phyloP scores from a whole-genome alignment of 2,113 vertebrate genomes.

The Daubentonia madagascariensis region DNA sequence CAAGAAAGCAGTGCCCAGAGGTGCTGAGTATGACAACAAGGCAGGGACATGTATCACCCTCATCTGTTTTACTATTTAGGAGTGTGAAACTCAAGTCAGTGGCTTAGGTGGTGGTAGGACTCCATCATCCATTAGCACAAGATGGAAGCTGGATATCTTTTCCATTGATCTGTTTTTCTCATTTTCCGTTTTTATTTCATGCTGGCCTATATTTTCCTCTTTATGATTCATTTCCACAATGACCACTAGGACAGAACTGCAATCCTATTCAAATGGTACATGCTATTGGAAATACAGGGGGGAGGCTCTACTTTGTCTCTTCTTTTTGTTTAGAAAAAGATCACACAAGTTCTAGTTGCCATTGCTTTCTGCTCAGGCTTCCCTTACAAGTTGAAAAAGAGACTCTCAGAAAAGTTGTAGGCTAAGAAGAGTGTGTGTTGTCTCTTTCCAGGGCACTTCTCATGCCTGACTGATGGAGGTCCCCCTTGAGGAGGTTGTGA shows the following conservation, averaged over 20 bases:
- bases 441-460: neutral
- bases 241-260: neutral
- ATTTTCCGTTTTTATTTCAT: slow-evolving; percentile 21
- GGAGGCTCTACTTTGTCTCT: neutral
- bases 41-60: neutral
- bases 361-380: slow-evolving; percentile 1
- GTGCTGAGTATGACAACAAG: neutral
- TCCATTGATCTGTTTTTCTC: neutral
- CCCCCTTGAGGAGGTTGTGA: neutral
- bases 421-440: neutral
- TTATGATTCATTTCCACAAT: neutral
- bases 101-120: neutral
- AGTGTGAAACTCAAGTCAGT: neutral
- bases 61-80: neutral
- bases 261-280: neutral
- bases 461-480: neutral
- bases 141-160: neutral
- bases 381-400: neutral
- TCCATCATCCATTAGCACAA: neutral
- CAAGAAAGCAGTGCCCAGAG: slow-evolving; percentile 14
- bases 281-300: neutral
- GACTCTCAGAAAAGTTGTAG: neutral
- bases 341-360: neutral
- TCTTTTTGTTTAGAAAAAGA: neutral
- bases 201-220: neutral